Percentiles rank a stretch among this genome's conserved stretches.
Conservation (phyloP, 2,113 vertebrate genomes). For the Bubalus kerabau region DNA sequence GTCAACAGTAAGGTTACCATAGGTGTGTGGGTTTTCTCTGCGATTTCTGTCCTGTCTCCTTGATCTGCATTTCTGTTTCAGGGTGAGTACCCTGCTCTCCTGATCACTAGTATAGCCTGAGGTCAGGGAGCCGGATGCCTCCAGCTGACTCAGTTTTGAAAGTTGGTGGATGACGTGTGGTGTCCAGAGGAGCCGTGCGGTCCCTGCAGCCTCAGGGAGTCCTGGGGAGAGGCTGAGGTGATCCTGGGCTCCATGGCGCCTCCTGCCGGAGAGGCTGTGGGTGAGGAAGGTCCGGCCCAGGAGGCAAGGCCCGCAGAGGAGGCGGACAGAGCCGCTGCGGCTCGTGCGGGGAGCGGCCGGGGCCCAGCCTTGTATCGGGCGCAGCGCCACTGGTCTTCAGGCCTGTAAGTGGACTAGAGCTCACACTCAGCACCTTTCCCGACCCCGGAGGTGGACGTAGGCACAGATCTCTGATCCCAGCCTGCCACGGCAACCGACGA, state of each 20-base stretch:
- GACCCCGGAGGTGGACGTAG: fast-evolving
- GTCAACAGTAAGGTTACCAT: neutral
- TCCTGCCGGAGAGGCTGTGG: fast-evolving
- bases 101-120: neutral
- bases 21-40: neutral
- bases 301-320: neutral
- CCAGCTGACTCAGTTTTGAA: neutral
- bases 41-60: neutral
- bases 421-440: neutral
- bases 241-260: neutral
- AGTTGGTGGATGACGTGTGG: fast-evolving
- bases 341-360: fast-evolving
- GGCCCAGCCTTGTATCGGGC: no score
- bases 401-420: fast-evolving
- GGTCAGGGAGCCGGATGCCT: neutral
- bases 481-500: fast-evolving
- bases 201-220: neutral
- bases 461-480: neutral
- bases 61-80: fast-evolving
- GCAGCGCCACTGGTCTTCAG: fast-evolving
- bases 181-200: fast-evolving
- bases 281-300: neutral
- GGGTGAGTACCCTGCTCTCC: neutral
- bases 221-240: fast-evolving
- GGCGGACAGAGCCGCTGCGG: neutral